A percentile compares a stretch with the other conserved stretches of the same genome.
Evolutionary conservation across 2,113 vertebrate species (phyloP).

Genomic region (Heloderma charlesbogerti): DNA sequence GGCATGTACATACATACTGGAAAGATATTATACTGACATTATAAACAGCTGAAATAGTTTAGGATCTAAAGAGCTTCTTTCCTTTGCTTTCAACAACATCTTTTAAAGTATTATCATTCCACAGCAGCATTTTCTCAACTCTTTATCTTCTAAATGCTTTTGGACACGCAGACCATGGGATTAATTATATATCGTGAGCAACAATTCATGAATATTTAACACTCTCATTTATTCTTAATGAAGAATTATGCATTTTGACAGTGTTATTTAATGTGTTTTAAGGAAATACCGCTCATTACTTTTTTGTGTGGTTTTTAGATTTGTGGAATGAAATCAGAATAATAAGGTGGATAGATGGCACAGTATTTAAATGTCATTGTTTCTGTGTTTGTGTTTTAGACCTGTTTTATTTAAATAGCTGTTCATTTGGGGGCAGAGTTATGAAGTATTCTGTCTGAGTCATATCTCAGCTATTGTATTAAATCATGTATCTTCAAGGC

Average conservation of each 20-base stretch:
- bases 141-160: conserved; percentile 75
- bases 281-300: conserved; percentile 84
- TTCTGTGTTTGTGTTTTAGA: conserved; percentile 44
- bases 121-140: conserved; percentile 52
- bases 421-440: conserved; percentile 26
- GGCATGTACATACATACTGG: conserved; percentile 35
- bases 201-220: conserved; percentile 88
- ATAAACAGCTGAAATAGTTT: conserved; percentile 54
- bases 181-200: conserved; percentile 83
- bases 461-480: not conserved
- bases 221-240: conserved; percentile 86
- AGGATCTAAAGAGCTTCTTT: conserved; percentile 51
- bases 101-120: conserved; percentile 60
- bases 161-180: conserved; percentile 81
- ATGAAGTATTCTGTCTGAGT: conserved; percentile 25
- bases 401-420: conserved; percentile 36
- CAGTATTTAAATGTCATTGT: conserved; percentile 66
- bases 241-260: conserved; percentile 88
- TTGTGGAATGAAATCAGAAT: conserved; percentile 80
- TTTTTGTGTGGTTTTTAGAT: conserved; percentile 76
- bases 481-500: conserved; percentile 52
- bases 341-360: conserved; percentile 72
- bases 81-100: conserved; percentile 63
- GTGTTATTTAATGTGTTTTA: conserved; percentile 85
- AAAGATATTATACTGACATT: conserved; percentile 48